Conservation (phyloP, 2,888 invertebrate genomes). For the Bimastos eiseni region DNA sequence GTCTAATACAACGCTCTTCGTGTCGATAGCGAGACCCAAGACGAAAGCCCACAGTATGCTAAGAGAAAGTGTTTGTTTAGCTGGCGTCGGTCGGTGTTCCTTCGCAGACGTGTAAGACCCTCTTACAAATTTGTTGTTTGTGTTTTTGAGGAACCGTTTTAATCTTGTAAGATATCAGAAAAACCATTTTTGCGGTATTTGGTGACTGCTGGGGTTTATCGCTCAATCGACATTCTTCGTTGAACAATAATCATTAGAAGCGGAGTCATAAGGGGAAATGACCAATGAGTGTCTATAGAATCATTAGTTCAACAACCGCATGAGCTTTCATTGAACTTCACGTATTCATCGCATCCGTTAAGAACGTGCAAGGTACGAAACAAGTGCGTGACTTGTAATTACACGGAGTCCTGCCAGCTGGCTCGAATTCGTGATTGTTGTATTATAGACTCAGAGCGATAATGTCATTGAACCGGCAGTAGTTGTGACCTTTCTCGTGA, state of each 20-base stretch:
- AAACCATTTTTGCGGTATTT: neutral
- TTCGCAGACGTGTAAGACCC: neutral
- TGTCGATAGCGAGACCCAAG: neutral
- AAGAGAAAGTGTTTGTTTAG: neutral
- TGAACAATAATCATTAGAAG: neutral
- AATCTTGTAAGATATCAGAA: neutral
- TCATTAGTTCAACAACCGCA: neutral
- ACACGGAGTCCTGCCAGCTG: neutral
- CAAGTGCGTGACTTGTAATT: neutral
- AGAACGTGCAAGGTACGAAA: no score
- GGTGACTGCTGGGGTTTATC: neutral
- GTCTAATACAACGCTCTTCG: neutral
- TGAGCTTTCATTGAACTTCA: neutral
- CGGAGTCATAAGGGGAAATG: neutral
- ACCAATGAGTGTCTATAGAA: no score
- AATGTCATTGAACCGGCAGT: no score
- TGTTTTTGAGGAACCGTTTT: neutral
- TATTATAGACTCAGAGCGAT: neutral
- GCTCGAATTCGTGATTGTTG: neutral
- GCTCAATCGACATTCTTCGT: neutral
- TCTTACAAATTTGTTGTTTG: neutral
- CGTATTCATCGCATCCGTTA: neutral
- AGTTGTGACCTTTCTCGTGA: no score
- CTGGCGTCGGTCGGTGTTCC: neutral
- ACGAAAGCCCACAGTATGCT: neutral